These are phyloP conservation scores for Drosophila ogumai DNA, from an alignment of 1,140 invertebrate species.

Conservation along the genomic window DNA sequence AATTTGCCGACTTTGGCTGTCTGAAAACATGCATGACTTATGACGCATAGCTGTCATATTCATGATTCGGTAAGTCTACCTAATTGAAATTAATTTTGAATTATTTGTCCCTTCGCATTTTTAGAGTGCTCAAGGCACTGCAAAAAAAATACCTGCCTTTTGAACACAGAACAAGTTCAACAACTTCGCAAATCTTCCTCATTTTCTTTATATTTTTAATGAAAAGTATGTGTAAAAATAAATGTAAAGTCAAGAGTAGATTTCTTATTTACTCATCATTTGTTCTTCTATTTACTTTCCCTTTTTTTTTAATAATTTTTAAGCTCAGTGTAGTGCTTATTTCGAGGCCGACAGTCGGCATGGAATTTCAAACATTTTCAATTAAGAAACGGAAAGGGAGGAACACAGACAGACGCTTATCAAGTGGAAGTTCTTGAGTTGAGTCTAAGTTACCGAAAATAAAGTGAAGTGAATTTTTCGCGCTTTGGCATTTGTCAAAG, in stretches of 20 bases:
- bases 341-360: slow-evolving; percentile 56
- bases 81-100: slow-evolving; percentile 83
- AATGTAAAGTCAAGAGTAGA: not conserved
- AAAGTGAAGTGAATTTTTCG: slow-evolving; percentile 79
- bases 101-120: slow-evolving; percentile 44
- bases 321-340: slow-evolving; percentile 8
- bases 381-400: slow-evolving; percentile 61
- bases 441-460: slow-evolving; percentile 73
- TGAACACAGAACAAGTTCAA: no score
- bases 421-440: slow-evolving; percentile 58
- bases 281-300: no score
- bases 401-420: slow-evolving; percentile 48
- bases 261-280: not conserved
- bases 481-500: slow-evolving; percentile 82
- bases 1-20: slow-evolving; percentile 58
- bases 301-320: not conserved
- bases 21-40: slow-evolving; percentile 52
- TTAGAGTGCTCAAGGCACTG: not conserved
- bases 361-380: slow-evolving; percentile 83
- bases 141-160: not conserved
- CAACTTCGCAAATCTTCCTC: no score
- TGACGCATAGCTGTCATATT: slow-evolving; percentile 80
- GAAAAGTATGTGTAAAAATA: no score
- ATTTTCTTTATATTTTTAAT: no score
- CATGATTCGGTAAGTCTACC: slow-evolving; percentile 57